Percentiles rank a stretch among this genome's conserved stretches.
phyloP scores from a whole-genome alignment of 1,140 invertebrate genomes.

The Drosophila simulans region DNA sequence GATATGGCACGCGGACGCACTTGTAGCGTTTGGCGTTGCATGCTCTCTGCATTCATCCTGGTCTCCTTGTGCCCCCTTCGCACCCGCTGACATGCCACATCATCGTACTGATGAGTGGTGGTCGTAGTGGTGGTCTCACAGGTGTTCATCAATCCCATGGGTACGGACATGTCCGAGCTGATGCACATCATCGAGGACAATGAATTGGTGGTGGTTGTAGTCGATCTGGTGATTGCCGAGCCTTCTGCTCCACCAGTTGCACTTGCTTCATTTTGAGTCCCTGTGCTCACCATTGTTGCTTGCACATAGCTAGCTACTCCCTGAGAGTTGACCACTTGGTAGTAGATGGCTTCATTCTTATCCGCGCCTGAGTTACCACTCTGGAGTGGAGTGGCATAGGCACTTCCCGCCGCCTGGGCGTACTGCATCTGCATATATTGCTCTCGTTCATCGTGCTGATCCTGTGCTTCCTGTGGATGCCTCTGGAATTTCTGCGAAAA shows the following conservation, averaged over 20 bases:
- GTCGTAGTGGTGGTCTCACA: conserved; percentile 66
- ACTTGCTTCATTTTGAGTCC: background rate
- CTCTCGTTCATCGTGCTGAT: background rate
- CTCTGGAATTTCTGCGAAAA: conserved; percentile 7
- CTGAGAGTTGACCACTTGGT: conserved; percentile 19
- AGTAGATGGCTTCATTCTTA: conserved; percentile 22
- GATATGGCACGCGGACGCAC: conserved; percentile 54
- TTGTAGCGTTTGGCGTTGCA: conserved; percentile 34
- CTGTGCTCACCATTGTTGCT: background rate
- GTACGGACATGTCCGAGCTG: conserved; percentile 80
- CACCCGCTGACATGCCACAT: conserved; percentile 54
- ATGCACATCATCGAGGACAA: conserved; percentile 69
- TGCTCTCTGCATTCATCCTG: background rate
- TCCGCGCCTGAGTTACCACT: conserved; percentile 14
- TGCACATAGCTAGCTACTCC: conserved; percentile 35
- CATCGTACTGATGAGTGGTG: conserved; percentile 81
- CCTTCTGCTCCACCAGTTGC: background rate
- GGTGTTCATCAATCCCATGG: conserved; percentile 60
- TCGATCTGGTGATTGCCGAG: conserved; percentile 11
- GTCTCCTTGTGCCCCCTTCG: background rate
- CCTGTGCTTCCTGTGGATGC: background rate
- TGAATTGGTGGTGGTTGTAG: conserved; percentile 22
- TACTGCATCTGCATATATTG: conserved; percentile 42
- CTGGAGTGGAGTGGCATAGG: conserved; percentile 13
- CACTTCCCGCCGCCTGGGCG: conserved; percentile 16